These are phyloP conservation scores for Apodemus agrarius DNA, from an alignment of 2,797 vertebrate species.

Conservation along the genomic window DNA sequence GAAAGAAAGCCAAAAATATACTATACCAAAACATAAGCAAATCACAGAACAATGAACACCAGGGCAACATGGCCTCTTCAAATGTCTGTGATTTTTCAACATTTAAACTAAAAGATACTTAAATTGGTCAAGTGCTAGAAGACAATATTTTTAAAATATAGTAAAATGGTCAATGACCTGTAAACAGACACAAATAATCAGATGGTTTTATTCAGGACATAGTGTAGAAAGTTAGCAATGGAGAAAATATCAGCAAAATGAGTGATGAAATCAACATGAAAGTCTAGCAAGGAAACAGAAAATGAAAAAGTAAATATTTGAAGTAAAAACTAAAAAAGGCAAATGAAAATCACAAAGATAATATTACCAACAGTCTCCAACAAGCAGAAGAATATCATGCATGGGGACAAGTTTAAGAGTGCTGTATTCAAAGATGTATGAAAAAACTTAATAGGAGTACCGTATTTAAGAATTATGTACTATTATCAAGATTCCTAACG, in stretches of 20 bases:
- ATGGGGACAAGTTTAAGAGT: background rate
- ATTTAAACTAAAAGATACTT: background rate
- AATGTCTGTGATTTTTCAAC: background rate
- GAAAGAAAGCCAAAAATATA: background rate
- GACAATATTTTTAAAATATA: background rate
- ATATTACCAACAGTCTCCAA: no score
- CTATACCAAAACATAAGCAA: background rate
- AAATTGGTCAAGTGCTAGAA: background rate
- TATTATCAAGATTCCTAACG: background rate
- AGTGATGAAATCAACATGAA: background rate
- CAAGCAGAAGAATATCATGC: background rate
- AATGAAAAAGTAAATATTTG: background rate
- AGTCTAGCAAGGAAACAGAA: background rate
- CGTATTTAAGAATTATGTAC: background rate
- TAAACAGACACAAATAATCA: background rate
- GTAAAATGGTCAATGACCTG: background rate
- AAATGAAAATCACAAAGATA: background rate
- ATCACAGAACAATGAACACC: background rate
- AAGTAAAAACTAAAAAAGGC: background rate
- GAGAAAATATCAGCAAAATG: background rate
- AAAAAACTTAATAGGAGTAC: background rate
- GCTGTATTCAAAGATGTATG: background rate
- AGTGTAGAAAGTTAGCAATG: background rate
- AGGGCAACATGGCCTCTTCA: no score
- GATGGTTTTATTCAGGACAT: background rate